Percentiles rank a stretch among this genome's conserved stretches.
Conservation (phyloP, 92 coral and sea anemone genomes). For the Scolanthus callimorphus region DNA sequence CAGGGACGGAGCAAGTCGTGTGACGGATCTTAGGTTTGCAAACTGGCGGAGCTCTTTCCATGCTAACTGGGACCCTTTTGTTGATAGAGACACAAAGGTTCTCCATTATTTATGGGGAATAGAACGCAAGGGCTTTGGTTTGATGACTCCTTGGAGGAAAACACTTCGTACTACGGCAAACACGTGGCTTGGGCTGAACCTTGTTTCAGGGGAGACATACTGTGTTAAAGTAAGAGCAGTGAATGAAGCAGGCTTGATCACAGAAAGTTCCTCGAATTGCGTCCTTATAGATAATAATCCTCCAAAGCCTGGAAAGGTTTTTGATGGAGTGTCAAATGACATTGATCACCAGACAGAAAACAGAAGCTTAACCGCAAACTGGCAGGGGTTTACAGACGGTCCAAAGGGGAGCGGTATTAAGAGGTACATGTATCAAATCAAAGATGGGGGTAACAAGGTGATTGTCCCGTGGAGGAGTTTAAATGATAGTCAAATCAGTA, state of each 20-base stretch:
- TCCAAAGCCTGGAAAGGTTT: conserved; percentile 58
- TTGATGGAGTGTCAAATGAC: conserved; percentile 61
- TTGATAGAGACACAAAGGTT: conserved; percentile 51
- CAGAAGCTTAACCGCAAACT: conserved; percentile 52
- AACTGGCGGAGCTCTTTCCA: conserved; percentile 65
- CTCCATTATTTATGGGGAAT: conserved; percentile 63
- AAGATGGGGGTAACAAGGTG: conserved; percentile 35
- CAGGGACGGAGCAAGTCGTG: conserved; percentile 49
- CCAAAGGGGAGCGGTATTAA: conserved; percentile 65
- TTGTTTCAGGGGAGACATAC: conserved; percentile 46
- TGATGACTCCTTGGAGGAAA: conserved; percentile 36
- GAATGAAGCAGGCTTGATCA: conserved; percentile 63
- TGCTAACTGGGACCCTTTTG: conserved; percentile 50
- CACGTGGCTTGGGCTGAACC: conserved; percentile 42
- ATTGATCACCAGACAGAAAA: conserved; percentile 69
- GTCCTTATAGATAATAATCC: conserved; percentile 57
- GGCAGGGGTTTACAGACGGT: conserved; percentile 78
- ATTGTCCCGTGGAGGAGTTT: conserved; percentile 56
- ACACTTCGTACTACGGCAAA: conserved; percentile 51
- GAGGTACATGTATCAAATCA: conserved; percentile 48
- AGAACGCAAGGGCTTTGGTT: conserved; percentile 5
- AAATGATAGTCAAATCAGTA: conserved; percentile 38
- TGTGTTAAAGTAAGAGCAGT: conserved; percentile 52
- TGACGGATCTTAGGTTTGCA: conserved; percentile 49
- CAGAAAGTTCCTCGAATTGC: conserved; percentile 45